Conservation (phyloP, 2,797 vertebrate genomes). For the Bradypus variegatus region DNA sequence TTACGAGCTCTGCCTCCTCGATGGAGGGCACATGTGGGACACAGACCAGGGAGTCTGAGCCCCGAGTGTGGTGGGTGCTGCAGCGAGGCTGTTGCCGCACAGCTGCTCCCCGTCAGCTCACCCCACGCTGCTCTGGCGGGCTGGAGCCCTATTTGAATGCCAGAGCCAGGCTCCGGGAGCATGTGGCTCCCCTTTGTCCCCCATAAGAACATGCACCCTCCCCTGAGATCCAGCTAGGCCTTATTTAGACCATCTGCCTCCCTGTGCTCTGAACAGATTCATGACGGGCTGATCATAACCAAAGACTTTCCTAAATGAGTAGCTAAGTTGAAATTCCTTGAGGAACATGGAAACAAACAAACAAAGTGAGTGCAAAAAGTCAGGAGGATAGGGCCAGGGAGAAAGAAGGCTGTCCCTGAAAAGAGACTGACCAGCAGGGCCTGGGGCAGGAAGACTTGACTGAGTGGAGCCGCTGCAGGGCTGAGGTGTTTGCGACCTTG, state of each 20-base stretch:
- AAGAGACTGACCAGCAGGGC: not conserved
- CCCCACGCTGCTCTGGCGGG: not conserved
- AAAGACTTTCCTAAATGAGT: not conserved
- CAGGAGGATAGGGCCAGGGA: not conserved
- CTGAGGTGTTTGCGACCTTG: not conserved
- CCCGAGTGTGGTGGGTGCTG: not conserved
- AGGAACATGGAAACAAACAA: not conserved
- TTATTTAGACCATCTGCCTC: not conserved
- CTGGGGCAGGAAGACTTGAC: not conserved
- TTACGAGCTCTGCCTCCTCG: constrained; percentile 67
- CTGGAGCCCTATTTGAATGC: not conserved
- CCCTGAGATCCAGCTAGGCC: not conserved
- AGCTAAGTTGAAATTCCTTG: not conserved
- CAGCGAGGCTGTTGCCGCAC: not conserved
- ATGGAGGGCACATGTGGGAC: constrained; percentile 61
- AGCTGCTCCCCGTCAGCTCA: not conserved
- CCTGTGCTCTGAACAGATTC: not conserved
- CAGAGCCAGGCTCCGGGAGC: not conserved
- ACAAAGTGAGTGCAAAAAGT: not conserved
- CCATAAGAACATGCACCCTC: not conserved
- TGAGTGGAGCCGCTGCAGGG: not conserved
- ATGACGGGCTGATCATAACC: not conserved
- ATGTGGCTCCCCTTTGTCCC: not conserved
- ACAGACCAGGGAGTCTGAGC: not conserved
- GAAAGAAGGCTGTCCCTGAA: not conserved